Evolutionary conservation across 2,113 vertebrate species (phyloP), one percentile per base, ranked within the genome.

Genomic region (Rhinichthys klamathensis): DNA sequence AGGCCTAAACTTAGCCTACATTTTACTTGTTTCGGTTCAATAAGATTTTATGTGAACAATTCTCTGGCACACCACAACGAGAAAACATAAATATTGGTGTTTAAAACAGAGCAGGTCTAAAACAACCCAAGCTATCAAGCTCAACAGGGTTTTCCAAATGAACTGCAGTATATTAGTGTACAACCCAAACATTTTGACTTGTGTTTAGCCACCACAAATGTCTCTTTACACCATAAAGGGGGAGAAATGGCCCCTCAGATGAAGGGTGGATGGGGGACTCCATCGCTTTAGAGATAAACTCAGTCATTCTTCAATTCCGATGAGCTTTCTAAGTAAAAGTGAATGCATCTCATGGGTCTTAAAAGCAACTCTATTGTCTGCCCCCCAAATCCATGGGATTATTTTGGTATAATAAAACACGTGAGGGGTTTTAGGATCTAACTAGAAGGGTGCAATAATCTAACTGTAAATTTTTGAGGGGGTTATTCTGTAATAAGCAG

Each of bases 171-270:
- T 2, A 38, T 18, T 32, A 27, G 83, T 86, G 82, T 83, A 82
- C 80, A 83, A 87, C 88, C 91, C 32, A 86, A 90, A 90, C 89
- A 94, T 85, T 88, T 51, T 76, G 89, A 41, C 84, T 82, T 82
- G 54, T 90, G 88, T 88, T 92, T 80, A 88, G 85, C 84, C 83
- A 80, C 27, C 41, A 54, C 18, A 32, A 65, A 80, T 41, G 58
- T 18, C 35, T n/a, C 8, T 80, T 65, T 63, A 63, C 56, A 44
- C 35, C 25, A 21, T 46, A 23, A 67, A 67, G 25, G 79, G 67
- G 51, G 44, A 69, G 27, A 81, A 69, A 51, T 32, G 5, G n/a
- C 44, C 44, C 25, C 12, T 80, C 15, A 69, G 44, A 30, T 15
- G 16, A 69, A 67, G 58, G 56, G 38, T 63, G 35, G 13, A 41